phyloP scores from a whole-genome alignment of 2,888 invertebrate genomes.

The Macaria liturata region DNA sequence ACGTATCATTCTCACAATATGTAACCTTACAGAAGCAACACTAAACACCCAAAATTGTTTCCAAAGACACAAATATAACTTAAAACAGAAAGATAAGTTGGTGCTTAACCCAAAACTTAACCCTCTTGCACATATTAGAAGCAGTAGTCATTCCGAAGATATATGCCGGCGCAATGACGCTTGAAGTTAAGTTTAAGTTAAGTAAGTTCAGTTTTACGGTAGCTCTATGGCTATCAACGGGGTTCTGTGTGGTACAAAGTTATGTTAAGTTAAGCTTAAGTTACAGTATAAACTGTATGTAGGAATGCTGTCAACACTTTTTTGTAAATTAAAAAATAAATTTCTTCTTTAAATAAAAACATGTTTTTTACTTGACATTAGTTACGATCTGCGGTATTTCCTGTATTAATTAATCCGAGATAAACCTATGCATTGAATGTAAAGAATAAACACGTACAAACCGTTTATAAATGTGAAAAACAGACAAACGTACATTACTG shows the following conservation, averaged over 20 bases:
- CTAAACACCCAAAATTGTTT: constrained; percentile 11
- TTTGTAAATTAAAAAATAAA: too few relatives aligned
- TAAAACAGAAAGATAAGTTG: constrained; percentile 8
- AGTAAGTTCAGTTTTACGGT: constrained; percentile 41
- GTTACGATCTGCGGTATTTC: too few relatives aligned
- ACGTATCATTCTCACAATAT: too few relatives aligned
- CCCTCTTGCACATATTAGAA: constrained; percentile 40
- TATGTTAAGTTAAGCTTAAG: not conserved
- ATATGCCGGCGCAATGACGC: constrained; percentile 48
- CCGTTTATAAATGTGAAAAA: too few relatives aligned
- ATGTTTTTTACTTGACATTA: too few relatives aligned
- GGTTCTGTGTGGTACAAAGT: constrained; percentile 17
- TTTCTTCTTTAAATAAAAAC: too few relatives aligned
- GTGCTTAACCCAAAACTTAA: constrained; percentile 38
- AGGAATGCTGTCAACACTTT: too few relatives aligned
- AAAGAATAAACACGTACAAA: too few relatives aligned
- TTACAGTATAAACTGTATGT: too few relatives aligned
- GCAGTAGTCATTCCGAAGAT: constrained; percentile 37
- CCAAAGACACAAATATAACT: constrained; percentile 4
- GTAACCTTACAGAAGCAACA: not conserved
- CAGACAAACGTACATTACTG: too few relatives aligned
- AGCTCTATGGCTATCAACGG: constrained; percentile 35
- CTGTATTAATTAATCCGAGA: too few relatives aligned
- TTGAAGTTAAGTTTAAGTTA: constrained; percentile 47
- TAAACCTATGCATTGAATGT: too few relatives aligned